phyloP scores from a whole-genome alignment of 2,113 vertebrate genomes.

The Chauna torquata region DNA sequence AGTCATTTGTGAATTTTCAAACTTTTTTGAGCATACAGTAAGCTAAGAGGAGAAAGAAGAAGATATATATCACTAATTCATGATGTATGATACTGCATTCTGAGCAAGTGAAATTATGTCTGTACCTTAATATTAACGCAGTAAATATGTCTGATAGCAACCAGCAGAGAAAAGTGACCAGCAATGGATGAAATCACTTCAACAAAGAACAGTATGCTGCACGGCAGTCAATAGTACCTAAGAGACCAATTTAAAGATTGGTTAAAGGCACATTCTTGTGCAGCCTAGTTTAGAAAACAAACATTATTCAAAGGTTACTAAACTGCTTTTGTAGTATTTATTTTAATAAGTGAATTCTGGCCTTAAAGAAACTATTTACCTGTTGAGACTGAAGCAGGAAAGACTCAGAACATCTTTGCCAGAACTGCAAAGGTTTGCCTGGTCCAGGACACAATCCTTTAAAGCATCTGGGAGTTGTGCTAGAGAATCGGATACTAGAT shows the following conservation, averaged over 20 bases:
- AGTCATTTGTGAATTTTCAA: not conserved
- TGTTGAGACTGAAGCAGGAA: not conserved
- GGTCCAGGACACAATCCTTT: not conserved
- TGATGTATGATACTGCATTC: not conserved
- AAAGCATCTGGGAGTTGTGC: not conserved
- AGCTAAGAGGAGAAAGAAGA: not conserved
- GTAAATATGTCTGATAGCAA: not conserved
- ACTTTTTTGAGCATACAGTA: not conserved
- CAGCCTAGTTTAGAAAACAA: not conserved
- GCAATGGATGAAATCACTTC: not conserved
- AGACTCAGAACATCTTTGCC: not conserved
- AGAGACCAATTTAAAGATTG: not conserved
- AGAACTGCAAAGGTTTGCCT: not conserved
- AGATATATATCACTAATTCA: not conserved
- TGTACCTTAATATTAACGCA: not conserved
- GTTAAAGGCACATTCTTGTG: not conserved
- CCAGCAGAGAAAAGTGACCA: not conserved
- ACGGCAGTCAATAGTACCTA: not conserved
- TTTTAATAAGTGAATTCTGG: not conserved
- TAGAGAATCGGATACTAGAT: not conserved
- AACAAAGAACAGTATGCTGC: not conserved
- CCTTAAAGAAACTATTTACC: not conserved
- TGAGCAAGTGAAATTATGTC: not conserved
- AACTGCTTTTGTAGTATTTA: not conserved
- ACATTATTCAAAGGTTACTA: not conserved